Evolutionary conservation across 2,113 vertebrate species (phyloP), one percentile per base, ranked within the genome.

Genomic region (Charina bottae): DNA sequence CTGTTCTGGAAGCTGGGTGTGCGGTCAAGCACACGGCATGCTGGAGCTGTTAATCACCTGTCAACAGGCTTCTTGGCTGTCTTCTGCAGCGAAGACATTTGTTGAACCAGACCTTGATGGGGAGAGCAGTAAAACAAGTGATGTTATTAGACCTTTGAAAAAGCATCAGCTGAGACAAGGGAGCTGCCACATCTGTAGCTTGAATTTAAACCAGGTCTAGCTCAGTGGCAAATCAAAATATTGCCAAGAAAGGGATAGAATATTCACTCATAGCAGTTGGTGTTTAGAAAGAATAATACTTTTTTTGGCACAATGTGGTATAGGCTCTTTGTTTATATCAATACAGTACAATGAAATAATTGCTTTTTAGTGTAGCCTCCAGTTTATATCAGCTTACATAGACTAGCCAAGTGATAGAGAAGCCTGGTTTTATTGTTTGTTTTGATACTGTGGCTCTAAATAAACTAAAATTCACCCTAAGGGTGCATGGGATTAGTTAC

Each of bases 11-110:
- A 96, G 94, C 95, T 92, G 92, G 92, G 94, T 96, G 93, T 95
- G 95, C 93, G 92, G 95, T 97, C 92, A 96, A 94, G 91, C 94
- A 96, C 92, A 60, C 46, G 54, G 94, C 94, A 94, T 96, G 93
- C 95, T 95, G 92, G 94, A 95, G 94, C 94, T 97, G 96, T 97
- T 97, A 96, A 97, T 97, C 95, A 97, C 94, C 94, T 96, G 93
- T 94, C 95, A 96, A 92, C 55, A 0, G 92, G 92, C 89, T 95
- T 94, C 94, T 92, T 91, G 62, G 92, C 88, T 15, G 24, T 95
- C 96, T 90, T 95, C 92, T 95, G 94, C 94, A 95, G 91, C 86
- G 94, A 94, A 92, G 0, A 88, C 88, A 88, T 93, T 94, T 93
- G 93, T 95, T 0, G 0, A 92, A 3, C 91, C 92, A 95, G 88